These are phyloP conservation scores for Bombycilla garrulus DNA, from an alignment of 2,113 vertebrate species.

Conservation along the genomic window DNA sequence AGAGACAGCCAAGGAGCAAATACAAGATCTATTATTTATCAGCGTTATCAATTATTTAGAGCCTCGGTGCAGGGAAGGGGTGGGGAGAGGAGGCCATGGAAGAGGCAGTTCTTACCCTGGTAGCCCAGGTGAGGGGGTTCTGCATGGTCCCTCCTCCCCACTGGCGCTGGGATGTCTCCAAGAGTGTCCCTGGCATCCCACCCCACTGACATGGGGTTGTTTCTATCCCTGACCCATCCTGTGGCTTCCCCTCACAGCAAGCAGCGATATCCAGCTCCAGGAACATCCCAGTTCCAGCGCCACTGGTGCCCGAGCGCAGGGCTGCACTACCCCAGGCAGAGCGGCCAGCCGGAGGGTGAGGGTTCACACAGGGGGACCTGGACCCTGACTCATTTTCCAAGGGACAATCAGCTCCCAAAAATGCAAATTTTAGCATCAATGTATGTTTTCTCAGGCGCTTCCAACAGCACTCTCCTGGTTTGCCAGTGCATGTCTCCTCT, in stretches of 20 bases:
- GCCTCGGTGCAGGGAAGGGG: not conserved
- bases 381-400: not conserved
- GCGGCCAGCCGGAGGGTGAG: not conserved
- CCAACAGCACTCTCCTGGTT: not conserved
- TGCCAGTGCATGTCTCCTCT: not conserved
- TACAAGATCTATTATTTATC: conserved; percentile 65
- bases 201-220: not conserved
- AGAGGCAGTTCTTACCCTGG: not conserved
- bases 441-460: not conserved
- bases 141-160: not conserved
- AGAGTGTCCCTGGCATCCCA: not conserved
- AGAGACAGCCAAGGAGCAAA: conserved; percentile 22
- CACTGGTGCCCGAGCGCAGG: accelerated
- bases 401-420: not conserved
- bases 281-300: not conserved
- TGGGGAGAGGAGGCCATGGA: conserved; percentile 8
- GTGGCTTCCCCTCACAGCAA: not conserved
- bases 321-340: not conserved
- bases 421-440: not conserved
- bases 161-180: not conserved
- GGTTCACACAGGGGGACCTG: accelerated
- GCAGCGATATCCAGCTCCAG: not conserved
- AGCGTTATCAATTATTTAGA: conserved; percentile 65
- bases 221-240: not conserved
- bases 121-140: not conserved